Percentiles rank a stretch among this genome's conserved stretches.
These are phyloP conservation scores for Ptilorrhoa leucosticta DNA, from an alignment of 2,113 vertebrate genomes.

Conservation along the genomic window DNA sequence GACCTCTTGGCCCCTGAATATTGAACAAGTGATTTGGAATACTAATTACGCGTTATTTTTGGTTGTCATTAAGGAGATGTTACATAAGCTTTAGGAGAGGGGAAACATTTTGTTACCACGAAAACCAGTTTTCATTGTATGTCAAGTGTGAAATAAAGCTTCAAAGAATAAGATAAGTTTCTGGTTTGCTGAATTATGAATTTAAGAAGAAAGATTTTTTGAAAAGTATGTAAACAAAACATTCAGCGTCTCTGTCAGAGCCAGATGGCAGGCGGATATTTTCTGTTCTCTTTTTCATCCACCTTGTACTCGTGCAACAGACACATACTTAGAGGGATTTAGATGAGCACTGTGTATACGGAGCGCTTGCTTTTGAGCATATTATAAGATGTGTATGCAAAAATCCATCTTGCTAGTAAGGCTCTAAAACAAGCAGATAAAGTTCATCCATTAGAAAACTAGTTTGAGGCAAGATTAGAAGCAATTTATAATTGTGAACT, in stretches of 20 bases:
- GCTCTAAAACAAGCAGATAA: not conserved
- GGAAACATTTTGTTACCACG: not conserved
- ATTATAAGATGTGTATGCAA: not conserved
- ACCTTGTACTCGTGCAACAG: not conserved
- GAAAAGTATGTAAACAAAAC: not conserved
- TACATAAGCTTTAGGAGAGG: not conserved
- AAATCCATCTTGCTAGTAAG: not conserved
- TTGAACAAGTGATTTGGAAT: not conserved
- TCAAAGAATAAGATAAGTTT: not conserved
- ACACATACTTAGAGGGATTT: not conserved
- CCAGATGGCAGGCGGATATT: not conserved
- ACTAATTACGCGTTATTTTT: not conserved
- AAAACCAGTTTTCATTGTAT: not conserved
- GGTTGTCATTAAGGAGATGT: not conserved
- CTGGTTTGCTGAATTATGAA: not conserved
- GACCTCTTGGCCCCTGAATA: conserved; percentile 86
- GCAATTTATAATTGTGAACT: not conserved
- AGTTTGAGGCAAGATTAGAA: not conserved
- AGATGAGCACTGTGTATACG: not conserved
- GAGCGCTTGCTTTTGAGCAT: not conserved
- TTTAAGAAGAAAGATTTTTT: not conserved
- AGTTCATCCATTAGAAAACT: not conserved
- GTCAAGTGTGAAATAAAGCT: not conserved
- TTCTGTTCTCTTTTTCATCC: not conserved
- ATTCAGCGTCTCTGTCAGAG: not conserved